These are phyloP conservation scores for Clupea harengus DNA, from an alignment of 2,113 vertebrate species.

Conservation along the genomic window DNA sequence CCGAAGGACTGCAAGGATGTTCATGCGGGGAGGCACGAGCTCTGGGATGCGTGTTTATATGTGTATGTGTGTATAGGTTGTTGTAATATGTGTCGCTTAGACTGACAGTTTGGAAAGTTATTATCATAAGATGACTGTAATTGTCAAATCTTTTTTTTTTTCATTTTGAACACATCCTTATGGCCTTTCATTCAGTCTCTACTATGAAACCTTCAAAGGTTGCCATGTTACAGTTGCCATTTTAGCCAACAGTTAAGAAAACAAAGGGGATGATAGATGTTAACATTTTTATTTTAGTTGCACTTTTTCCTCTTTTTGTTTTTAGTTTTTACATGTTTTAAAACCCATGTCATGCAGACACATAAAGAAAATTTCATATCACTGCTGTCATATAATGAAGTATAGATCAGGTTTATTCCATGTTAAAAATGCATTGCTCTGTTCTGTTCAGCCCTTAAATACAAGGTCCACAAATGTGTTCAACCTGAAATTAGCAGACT, in stretches of 20 bases:
- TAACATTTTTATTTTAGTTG: slow-evolving; percentile 16
- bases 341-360: background rate
- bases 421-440: background rate
- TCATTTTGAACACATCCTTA: background rate
- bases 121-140: slow-evolving; percentile 65
- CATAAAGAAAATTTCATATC: background rate
- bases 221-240: background rate
- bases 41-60: slow-evolving; percentile 67
- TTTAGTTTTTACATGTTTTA: slow-evolving; percentile 1
- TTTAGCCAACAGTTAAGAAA: slow-evolving; percentile 6
- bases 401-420: background rate
- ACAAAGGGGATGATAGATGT: background rate
- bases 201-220: background rate
- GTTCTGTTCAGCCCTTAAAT: background rate
- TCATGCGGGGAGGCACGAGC: slow-evolving; percentile 58
- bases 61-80: slow-evolving; percentile 68
- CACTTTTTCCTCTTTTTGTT: slow-evolving; percentile 12
- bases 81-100: slow-evolving; percentile 56
- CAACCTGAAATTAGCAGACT: background rate
- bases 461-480: slow-evolving; percentile 1
- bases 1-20: slow-evolving; percentile 54
- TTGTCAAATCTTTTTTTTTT: slow-evolving; percentile 69
- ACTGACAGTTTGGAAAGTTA: slow-evolving; percentile 58
- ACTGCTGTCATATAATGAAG: background rate
- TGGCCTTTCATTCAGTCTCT: slow-evolving; percentile 12